These are phyloP conservation scores for Trichogramma dendrolimi DNA, from an alignment of 2,888 invertebrate genomes.

Conservation along the genomic window DNA sequence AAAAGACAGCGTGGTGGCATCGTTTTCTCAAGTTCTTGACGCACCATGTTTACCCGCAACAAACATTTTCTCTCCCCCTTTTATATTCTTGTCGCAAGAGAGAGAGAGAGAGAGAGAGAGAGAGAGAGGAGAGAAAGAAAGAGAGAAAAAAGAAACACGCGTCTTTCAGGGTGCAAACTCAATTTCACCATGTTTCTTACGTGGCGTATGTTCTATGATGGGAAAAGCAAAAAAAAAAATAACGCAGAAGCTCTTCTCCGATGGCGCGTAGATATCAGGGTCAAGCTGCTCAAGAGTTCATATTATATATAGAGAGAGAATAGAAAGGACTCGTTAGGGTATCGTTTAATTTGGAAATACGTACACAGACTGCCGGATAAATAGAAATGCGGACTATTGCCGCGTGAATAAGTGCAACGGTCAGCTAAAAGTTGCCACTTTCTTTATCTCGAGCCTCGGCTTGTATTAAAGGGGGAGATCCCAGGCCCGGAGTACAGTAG, in stretches of 20 bases:
- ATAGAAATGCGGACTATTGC: too few species aligned
- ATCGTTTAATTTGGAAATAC: too few species aligned
- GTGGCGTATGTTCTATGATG: neutral
- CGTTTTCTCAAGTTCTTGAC: too few species aligned
- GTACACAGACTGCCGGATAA: too few species aligned
- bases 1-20: too few species aligned
- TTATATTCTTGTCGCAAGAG: neutral
- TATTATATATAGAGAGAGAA: neutral
- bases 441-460: too few species aligned
- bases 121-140: too few species aligned
- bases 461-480: too few species aligned
- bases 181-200: slow-evolving; percentile 8
- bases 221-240: neutral
- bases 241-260: neutral
- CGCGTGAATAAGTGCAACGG: too few species aligned
- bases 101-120: neutral
- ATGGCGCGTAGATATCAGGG: neutral
- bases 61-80: slow-evolving; percentile 26
- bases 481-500: too few species aligned
- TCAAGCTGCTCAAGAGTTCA: slow-evolving; percentile 4
- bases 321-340: neutral
- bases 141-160: neutral
- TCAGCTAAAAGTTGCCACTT: too few species aligned
- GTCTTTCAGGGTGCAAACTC: slow-evolving; percentile 16
- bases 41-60: slow-evolving; percentile 21